Evolutionary conservation across 2,888 invertebrate species (phyloP), one percentile per base, ranked within the genome.

Genomic region (Drosophila kokeensis): DNA sequence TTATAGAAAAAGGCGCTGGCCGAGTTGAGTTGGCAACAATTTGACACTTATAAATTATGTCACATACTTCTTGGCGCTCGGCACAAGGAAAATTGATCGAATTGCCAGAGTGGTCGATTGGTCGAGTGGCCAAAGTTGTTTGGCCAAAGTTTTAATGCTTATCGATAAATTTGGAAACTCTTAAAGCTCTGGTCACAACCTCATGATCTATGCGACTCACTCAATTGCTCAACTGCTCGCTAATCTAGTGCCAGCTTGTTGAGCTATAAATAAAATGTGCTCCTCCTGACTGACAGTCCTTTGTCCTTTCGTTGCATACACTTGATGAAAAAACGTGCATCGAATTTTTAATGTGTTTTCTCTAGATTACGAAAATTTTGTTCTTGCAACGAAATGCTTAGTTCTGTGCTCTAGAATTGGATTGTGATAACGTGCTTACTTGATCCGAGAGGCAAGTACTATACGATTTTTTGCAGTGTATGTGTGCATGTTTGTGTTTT

Each of bases 241-340:
- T 89, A 87, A 89, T 84, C 84, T 82, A 66, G 63, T 87, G 88
- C 75, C 88, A 82, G 87, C 90, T 89, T 86, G 90, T 86, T 86
- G 82, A 82, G 86, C 85, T 77, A 84, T 89, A 83, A 87, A 87
- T 87, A 83, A 79, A 74, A 71, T 68, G 70, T 53, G 42, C 48
- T 15, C 18, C 61, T 54, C 27, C 52, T 18, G 24, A 30, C 52
- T 18, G 24, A 30, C 55, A 48, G 24, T 58, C n/a, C 52, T 32
- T 42, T 48, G 32, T 24, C 45, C 45, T 45, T 15, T 45, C 45
- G 7, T 45, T 21, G 21, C 21, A 45, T 45, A 45, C 45, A 45
- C 45, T 45, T 45, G 45, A 24, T 24, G 15, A 13, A 45, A 45
- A 24, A 24, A 24, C 45, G 45, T 45, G 45, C 45, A 24, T 21